Evolutionary conservation across 2,888 invertebrate species (phyloP).

Genomic region (Ormia ochracea): DNA sequence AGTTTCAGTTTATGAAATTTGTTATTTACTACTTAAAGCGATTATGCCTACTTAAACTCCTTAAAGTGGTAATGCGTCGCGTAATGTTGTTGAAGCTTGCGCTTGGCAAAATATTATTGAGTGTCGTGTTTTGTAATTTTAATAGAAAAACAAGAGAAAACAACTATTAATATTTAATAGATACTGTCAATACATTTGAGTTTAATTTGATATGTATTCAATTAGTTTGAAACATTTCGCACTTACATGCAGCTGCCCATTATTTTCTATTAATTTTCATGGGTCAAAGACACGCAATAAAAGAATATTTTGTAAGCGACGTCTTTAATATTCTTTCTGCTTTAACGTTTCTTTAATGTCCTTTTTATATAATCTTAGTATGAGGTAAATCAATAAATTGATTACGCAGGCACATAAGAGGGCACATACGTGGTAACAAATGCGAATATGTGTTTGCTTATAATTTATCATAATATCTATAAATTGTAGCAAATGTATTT

Average conservation of each 20-base stretch:
- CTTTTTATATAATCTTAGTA: neutral
- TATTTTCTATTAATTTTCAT: neutral
- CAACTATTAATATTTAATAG: neutral
- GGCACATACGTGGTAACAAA: neutral
- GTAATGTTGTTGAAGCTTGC: neutral
- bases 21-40: too few species aligned
- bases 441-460: neutral
- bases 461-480: neutral
- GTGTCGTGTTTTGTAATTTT: neutral
- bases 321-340: slow-evolving; percentile 12
- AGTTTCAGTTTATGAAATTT: too few species aligned
- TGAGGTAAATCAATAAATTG: slow-evolving; percentile 37
- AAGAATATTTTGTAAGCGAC: neutral
- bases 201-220: slow-evolving; percentile 28
- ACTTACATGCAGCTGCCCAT: slow-evolving; percentile 19
- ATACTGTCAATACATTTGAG: neutral
- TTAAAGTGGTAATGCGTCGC: neutral
- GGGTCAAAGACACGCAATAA: slow-evolving; percentile 14
- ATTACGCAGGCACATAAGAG: slow-evolving; percentile 1
- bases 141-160: neutral
- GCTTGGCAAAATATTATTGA: neutral
- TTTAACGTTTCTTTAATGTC: neutral
- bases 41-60: too few species aligned
- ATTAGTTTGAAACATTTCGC: neutral
- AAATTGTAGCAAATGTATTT: neutral